Percentiles rank a stretch among this genome's conserved stretches.
Conservation (phyloP, 2,888 invertebrate genomes). For the Cistogaster globosa region DNA sequence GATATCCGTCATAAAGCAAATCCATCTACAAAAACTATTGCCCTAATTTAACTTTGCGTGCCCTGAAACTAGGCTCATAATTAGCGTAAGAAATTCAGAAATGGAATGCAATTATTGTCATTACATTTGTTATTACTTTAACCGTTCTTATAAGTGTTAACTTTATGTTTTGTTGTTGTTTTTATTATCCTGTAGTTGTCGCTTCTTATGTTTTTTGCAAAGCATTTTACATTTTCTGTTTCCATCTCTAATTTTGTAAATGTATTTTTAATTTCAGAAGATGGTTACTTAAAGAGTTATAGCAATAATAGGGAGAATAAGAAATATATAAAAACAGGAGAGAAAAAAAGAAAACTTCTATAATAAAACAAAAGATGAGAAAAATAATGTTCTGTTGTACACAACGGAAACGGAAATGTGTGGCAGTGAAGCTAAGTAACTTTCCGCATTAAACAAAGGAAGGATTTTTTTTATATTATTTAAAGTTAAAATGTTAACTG, state of each 20-base stretch:
- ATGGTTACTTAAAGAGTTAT: too few species aligned
- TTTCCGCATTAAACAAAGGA: conserved; percentile 25
- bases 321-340: too few species aligned
- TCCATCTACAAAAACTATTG: too few species aligned
- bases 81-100: too few species aligned
- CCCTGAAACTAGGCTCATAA: not conserved
- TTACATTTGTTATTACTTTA: conserved; percentile 50
- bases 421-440: conserved; percentile 10
- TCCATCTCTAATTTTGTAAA: too few species aligned
- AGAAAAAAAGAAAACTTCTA: not conserved
- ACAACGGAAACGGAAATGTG: conserved; percentile 51
- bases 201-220: too few species aligned
- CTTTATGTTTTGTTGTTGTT: too few species aligned
- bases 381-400: not conserved
- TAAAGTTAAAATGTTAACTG: not conserved
- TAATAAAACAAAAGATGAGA: not conserved
- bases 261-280: too few species aligned
- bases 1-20: too few species aligned
- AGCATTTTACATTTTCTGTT: too few species aligned
- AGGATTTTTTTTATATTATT: not conserved
- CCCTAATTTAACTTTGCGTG: not conserved
- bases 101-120: conserved; percentile 22
- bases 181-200: too few species aligned
- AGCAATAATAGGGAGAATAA: not conserved
- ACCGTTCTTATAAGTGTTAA: conserved; percentile 16